Evolutionary conservation across 2,113 vertebrate genomes (phyloP).

Genomic region (Chloebia gouldiae): DNA sequence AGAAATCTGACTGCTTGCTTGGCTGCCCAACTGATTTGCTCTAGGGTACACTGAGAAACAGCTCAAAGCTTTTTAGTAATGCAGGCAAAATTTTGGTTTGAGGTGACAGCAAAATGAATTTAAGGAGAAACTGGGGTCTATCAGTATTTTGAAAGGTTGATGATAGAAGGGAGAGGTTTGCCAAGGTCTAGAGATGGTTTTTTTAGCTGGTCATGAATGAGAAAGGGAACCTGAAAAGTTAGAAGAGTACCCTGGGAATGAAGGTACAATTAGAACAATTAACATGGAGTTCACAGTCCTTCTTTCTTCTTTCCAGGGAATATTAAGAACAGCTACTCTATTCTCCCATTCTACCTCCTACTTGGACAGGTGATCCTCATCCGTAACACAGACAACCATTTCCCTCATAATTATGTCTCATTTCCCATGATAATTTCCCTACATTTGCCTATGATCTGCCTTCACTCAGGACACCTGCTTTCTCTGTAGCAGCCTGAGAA

Average conservation of each 20-base stretch:
- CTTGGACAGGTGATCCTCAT: background rate
- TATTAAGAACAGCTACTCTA: background rate
- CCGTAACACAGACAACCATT: background rate
- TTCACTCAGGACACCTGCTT: background rate
- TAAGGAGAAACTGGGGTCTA: background rate
- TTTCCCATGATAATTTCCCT: background rate
- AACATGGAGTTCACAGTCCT: background rate
- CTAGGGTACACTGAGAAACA: background rate
- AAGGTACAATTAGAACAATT: background rate
- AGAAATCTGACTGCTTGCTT: slow-evolving; percentile 1
- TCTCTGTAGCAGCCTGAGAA: background rate
- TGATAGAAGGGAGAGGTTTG: background rate
- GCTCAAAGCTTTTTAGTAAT: background rate
- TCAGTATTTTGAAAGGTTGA: background rate
- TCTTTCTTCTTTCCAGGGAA: background rate
- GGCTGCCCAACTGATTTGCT: background rate
- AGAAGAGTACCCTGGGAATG: background rate
- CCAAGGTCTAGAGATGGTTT: background rate
- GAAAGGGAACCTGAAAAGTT: background rate
- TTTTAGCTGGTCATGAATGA: background rate
- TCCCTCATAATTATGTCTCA: background rate
- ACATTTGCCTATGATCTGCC: background rate
- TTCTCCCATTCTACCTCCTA: background rate
- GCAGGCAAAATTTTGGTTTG: background rate
- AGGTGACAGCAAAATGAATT: background rate